phyloP scores from a whole-genome alignment of 2,113 vertebrate genomes.

The Lampris megalopsis region DNA sequence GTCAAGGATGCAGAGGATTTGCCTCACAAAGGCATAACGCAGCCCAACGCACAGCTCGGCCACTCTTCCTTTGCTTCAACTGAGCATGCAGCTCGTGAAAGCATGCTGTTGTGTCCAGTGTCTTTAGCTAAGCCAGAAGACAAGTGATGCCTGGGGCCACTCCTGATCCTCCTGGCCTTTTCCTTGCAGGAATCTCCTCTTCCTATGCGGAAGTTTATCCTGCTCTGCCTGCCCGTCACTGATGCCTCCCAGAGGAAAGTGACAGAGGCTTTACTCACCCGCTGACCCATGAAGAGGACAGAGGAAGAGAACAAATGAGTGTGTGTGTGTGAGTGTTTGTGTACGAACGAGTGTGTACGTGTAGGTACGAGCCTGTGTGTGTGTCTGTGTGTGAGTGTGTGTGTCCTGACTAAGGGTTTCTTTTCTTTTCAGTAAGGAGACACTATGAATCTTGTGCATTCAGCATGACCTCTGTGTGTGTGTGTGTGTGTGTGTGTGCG shows the following conservation, averaged over 20 bases:
- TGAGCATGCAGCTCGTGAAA: too few species aligned
- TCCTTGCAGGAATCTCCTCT: constrained; percentile 79
- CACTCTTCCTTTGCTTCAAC: too few species aligned
- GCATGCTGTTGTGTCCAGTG: constrained; percentile 33
- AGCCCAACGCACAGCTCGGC: too few species aligned
- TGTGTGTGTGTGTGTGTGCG: constrained; percentile 29
- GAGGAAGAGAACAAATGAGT: constrained; percentile 52
- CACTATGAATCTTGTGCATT: constrained; percentile 66
- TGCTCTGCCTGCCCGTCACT: constrained; percentile 71
- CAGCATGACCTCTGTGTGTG: constrained; percentile 65
- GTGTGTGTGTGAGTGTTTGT: constrained; percentile 41
- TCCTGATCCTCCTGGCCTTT: constrained; percentile 72
- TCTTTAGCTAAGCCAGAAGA: constrained; percentile 65
- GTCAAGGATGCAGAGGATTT: too few species aligned
- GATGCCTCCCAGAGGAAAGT: constrained; percentile 78
- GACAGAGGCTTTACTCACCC: constrained; percentile 81
- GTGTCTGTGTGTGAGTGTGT: constrained; percentile 38
- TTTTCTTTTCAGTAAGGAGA: constrained; percentile 73
- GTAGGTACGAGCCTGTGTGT: constrained; percentile 18
- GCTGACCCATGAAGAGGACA: constrained; percentile 81
- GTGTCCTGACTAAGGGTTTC: constrained; percentile 78
- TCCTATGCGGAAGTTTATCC: constrained; percentile 77
- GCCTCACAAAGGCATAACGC: too few species aligned
- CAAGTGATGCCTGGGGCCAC: constrained; percentile 60
- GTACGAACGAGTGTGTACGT: constrained; percentile 7